Evolutionary conservation across 2,797 vertebrate genomes (phyloP).

Genomic region (Smutsia temminckii): DNA sequence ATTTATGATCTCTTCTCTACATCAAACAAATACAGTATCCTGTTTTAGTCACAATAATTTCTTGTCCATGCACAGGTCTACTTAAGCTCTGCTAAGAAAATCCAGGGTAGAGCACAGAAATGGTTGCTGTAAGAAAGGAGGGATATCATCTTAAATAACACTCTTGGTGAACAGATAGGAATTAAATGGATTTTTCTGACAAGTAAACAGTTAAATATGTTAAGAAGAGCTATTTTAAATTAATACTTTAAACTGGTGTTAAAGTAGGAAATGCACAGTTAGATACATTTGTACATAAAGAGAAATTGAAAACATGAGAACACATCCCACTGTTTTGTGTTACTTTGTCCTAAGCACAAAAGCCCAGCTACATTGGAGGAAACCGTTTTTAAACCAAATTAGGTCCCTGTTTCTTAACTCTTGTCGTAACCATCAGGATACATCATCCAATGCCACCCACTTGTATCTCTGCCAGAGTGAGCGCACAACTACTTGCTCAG

Average conservation of each 20-base stretch:
- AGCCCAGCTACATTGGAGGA: slow-evolving; percentile 67
- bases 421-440: slow-evolving; percentile 66
- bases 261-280: neutral
- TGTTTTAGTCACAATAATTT: slow-evolving; percentile 67
- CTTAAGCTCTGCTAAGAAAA: slow-evolving; percentile 35
- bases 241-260: slow-evolving; percentile 3
- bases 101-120: neutral
- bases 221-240: slow-evolving; percentile 13
- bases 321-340: slow-evolving; percentile 68
- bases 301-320: slow-evolving; percentile 74
- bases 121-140: neutral
- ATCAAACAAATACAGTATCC: slow-evolving; percentile 76
- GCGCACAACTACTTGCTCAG: slow-evolving; percentile 80
- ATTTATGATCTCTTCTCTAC: slow-evolving; percentile 18
- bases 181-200: neutral
- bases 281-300: neutral
- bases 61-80: neutral
- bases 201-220: neutral
- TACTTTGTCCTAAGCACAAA: slow-evolving; percentile 75
- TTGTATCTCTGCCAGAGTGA: slow-evolving; percentile 77
- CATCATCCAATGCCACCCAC: slow-evolving; percentile 64
- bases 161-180: neutral
- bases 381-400: slow-evolving; percentile 65
- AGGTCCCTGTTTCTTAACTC: slow-evolving; percentile 53
- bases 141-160: neutral